Base-by-base conservation (phyloP, 2,888 invertebrate species). In the Dryobotodes eremita region DNA sequence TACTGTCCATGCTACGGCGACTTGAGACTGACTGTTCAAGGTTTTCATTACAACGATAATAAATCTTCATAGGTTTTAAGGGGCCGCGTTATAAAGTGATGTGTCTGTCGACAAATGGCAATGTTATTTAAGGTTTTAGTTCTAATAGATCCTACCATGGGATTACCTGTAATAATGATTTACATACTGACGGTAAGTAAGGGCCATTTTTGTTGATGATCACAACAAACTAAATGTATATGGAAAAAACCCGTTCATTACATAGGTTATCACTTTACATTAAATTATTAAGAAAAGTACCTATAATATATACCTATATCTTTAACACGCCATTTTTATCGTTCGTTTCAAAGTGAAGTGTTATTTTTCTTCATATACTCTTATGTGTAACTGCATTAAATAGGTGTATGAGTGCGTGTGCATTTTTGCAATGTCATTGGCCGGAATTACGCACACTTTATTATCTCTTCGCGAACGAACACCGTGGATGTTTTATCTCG, bases 1-100 rank as follows among this genome's bases (percentile, higher is more conserved):
- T 90, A 62, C 70, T 86, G 79, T 85, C 88, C 89, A 76, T 88
- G 71, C 84, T 86, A 86, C 81, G 78, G 74, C 48, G 71, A 81
- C 76, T 80, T 83, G 65, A 59, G 23, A 85, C 59, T 62, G 70
- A 79, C 59, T 62, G 75, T 53, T 86, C 82, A 88, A 88, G 85
- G 80, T 81, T 83, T 85, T 77, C 65, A 84, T 62, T 80, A 71
- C 42, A 68, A 75, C 62, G 69, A 77, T 46, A 79, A 17, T 17
- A 36, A 57, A 57, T 76, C 61, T 42, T 77, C 26, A 57, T 53
- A 64, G 66, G 69, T 66, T 83, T 69, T 46, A 77, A 48, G n/a
- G 23, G 46, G 20, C 53, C 17, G 50, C 36, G 31, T 53, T 31
- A 13, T 11, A 23, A 59, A n/a, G 31, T 48, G 2, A 61, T n/a